A percentile compares a stretch with the other conserved stretches of the same genome.
Conservation (phyloP, 1,140 invertebrate species). For the Tetragonula clypearis region DNA sequence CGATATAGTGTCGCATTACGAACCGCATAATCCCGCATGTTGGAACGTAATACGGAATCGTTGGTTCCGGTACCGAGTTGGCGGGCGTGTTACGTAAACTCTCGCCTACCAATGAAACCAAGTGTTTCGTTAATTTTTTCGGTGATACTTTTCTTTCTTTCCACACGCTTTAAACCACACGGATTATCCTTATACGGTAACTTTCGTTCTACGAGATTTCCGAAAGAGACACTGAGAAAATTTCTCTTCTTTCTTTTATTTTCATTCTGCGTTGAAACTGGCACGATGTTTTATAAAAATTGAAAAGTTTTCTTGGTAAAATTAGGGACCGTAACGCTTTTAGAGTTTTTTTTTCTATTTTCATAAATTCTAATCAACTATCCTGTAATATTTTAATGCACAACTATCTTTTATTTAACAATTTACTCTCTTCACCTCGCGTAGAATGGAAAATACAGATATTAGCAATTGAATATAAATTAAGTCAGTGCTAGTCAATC, state of each 20-base stretch:
- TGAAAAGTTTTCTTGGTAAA: not conserved
- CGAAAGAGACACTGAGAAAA: not conserved
- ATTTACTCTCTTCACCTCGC: too few relatives aligned
- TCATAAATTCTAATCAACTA: too few relatives aligned
- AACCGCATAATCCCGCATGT: constrained; percentile 27
- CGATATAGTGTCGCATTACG: constrained; percentile 37
- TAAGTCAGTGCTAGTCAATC: too few relatives aligned
- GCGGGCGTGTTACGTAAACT: constrained; percentile 10
- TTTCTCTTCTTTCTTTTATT: not conserved
- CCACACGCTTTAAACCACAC: not conserved
- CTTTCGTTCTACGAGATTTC: not conserved
- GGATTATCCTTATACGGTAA: not conserved
- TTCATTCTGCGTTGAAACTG: not conserved
- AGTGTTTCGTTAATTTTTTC: not conserved
- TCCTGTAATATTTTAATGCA: too few relatives aligned
- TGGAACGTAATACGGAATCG: constrained; percentile 33
- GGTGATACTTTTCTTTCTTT: not conserved
- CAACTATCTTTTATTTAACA: too few relatives aligned
- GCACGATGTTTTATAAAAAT: not conserved
- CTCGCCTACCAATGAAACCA: not conserved
- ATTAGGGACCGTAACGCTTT: not conserved
- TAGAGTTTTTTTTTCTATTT: too few relatives aligned
- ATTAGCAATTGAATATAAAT: too few relatives aligned
- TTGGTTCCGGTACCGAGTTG: constrained; percentile 20
- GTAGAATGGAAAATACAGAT: too few relatives aligned